Percentiles rank a stretch among this genome's conserved stretches.
Conservation (phyloP, 2,888 invertebrate species). For the Incurvaria masculella region DNA sequence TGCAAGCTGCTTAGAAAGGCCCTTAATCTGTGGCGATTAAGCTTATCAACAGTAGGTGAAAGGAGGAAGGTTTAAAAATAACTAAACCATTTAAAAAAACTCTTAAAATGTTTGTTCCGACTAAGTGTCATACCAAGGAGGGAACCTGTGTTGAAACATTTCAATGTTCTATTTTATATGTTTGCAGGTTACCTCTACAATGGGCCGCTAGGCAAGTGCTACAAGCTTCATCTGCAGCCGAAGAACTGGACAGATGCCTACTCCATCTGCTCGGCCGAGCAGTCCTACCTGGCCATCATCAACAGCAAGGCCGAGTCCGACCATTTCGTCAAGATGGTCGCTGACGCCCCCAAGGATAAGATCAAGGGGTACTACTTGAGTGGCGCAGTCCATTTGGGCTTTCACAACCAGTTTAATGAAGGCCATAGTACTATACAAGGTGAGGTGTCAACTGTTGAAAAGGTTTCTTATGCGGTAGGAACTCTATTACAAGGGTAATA, state of each 20-base stretch:
- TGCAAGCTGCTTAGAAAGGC: too few species aligned
- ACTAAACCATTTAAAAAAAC: not conserved
- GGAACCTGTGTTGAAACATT: not conserved
- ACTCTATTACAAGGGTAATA: too few species aligned
- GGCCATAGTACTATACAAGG: conserved; percentile 5
- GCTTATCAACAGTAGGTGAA: too few species aligned
- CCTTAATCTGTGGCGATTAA: too few species aligned
- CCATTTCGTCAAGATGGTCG: conserved; percentile 24
- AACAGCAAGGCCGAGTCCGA: conserved; percentile 28
- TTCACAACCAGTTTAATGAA: conserved; percentile 8
- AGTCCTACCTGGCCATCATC: conserved; percentile 26
- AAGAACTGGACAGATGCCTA: conserved; percentile 31
- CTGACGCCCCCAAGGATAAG: conserved; percentile 22
- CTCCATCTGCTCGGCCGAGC: conserved; percentile 25
- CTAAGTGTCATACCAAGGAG: too few species aligned
- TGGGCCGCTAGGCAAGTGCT: conserved; percentile 25
- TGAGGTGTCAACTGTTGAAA: too few species aligned
- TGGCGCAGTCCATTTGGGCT: conserved; percentile 4
- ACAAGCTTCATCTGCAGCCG: conserved; percentile 29
- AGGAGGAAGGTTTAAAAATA: too few species aligned
- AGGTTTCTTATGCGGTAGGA: too few species aligned
- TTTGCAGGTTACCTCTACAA: conserved; percentile 24
- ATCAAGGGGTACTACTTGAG: conserved; percentile 10
- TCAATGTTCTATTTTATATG: too few species aligned
- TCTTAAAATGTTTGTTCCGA: too few species aligned